phyloP scores from a whole-genome alignment of 2,797 vertebrate species.

The Luscinia luscinia region DNA sequence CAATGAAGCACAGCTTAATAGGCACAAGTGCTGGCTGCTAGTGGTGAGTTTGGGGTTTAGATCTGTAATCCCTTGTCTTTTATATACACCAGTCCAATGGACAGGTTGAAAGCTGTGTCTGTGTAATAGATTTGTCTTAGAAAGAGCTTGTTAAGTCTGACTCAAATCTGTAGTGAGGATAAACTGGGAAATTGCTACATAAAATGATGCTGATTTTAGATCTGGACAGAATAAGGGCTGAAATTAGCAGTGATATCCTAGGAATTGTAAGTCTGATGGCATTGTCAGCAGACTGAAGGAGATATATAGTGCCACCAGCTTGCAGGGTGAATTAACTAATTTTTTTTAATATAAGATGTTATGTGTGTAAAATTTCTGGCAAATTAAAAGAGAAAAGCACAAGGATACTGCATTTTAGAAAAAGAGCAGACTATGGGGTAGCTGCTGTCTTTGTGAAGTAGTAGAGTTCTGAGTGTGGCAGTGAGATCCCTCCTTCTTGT shows the following conservation, averaged over 20 bases:
- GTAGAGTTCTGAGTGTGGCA: rapidly evolving
- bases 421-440: neutral
- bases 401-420: neutral
- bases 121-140: neutral
- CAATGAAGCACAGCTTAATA: neutral
- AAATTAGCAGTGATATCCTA: neutral
- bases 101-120: neutral
- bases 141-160: neutral
- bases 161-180: neutral
- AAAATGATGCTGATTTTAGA: neutral
- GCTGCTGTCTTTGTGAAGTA: neutral
- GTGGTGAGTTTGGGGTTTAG: conserved; percentile 10
- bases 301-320: neutral
- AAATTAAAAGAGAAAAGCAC: neutral
- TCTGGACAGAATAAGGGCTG: neutral
- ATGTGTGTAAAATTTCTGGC: neutral
- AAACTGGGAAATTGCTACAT: neutral
- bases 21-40: neutral
- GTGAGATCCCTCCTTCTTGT: neutral
- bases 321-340: neutral
- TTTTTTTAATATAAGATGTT: neutral
- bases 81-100: neutral
- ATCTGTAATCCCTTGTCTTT: conserved; percentile 1
- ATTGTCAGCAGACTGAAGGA: neutral
- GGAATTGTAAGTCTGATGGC: neutral